Percentiles rank a stretch among this genome's conserved stretches.
Evolutionary conservation across 1,140 invertebrate species (phyloP).

Genomic region (Metaphire vulgaris): DNA sequence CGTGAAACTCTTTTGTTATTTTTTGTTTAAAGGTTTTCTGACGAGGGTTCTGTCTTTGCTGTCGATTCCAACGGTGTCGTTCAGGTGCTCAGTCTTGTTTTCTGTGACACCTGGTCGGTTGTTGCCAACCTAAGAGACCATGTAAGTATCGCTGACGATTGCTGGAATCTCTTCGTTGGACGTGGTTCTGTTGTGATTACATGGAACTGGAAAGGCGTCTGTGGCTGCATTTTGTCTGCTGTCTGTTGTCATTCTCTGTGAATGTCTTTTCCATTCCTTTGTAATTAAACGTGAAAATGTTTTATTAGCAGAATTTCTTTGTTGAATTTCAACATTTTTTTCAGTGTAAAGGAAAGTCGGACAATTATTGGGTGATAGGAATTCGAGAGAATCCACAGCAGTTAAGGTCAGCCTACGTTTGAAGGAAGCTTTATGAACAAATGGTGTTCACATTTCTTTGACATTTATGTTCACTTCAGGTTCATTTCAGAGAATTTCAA

Average conservation of each 20-base stretch:
- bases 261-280: no score
- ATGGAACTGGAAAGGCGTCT: no score
- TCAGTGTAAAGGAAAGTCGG: slow-evolving; percentile 64
- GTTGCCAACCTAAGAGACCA: slow-evolving; percentile 65
- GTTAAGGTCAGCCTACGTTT: slow-evolving; percentile 53
- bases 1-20: no score
- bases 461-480: background rate
- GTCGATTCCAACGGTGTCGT: slow-evolving; percentile 61
- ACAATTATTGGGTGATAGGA: slow-evolving; percentile 74
- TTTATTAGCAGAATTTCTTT: no score
- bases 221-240: no score
- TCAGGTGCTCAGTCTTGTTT: slow-evolving; percentile 62
- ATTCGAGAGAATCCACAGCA: slow-evolving; percentile 68
- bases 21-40: slow-evolving; percentile 57
- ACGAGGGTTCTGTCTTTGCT: slow-evolving; percentile 59
- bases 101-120: slow-evolving; percentile 67
- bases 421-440: background rate
- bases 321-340: no score
- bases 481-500: background rate
- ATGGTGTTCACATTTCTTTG: slow-evolving; percentile 4
- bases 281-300: no score
- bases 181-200: no score
- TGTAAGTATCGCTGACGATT: slow-evolving; percentile 49
- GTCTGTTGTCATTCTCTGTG: no score
- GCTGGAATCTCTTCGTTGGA: background rate